Evolutionary conservation across 1,140 invertebrate genomes (phyloP), one percentile per base, ranked within the genome.

Genomic region (Pseudomyrmex dendroicus): DNA sequence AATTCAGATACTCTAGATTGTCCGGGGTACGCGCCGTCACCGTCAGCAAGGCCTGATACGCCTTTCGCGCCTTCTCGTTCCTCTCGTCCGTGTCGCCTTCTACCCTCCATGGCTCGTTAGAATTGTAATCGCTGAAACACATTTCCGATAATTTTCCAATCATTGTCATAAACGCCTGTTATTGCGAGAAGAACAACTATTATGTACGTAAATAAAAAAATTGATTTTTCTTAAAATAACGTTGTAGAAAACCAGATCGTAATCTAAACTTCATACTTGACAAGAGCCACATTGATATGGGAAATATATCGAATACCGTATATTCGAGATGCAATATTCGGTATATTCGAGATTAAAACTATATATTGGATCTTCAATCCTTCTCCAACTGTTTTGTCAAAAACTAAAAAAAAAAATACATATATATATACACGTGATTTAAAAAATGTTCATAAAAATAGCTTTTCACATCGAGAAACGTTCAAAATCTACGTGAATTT

Each of bases 11-110:
- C 89, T 97, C 96, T 48, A 96, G 94, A 89, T 97, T 96, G 83
- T 98, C 97, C 0, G 98, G 98, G 10, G 98, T 97, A 52, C 96
- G 91, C 8, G 97, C 95, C 0, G 98, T 99, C n/a, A 99, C 97
- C 0, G 97, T 99, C 64, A 99, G 95, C 67, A 99, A 94, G 0
- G 98, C 97, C 83, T 97, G 96, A 94, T 98, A 99, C 0, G 98
- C 98, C 90, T 97, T 96, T 91, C 96, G 96, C 0, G 98, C 98
- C 84, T 96, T 95, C 85, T 96, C 95, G 92, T 99, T 99, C 57
- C 96, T 95, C 78, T 97, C 97, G 0, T 95, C 94, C 0, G 96
- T 96, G 91, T 99, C 98, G 48, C 96, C 95, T 84, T 96, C 95
- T 73, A 97, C 95, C 88, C 96, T 96, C 99, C 99, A 99, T 0